These are phyloP conservation scores for Musca vetustissima DNA, from an alignment of 1,140 invertebrate genomes.

Conservation along the genomic window DNA sequence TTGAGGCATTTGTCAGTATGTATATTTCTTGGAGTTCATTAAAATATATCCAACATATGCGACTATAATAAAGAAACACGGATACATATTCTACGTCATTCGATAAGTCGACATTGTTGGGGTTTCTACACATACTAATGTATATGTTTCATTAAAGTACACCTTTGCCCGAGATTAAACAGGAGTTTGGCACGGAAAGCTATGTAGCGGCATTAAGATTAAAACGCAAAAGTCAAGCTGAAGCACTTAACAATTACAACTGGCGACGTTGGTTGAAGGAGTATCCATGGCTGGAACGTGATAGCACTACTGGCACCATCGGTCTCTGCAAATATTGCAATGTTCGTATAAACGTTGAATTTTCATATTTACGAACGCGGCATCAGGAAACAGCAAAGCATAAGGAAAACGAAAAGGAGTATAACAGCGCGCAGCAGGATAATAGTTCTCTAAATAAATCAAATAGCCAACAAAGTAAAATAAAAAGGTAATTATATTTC, in stretches of 20 bases:
- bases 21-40: too few relatives aligned
- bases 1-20: too few relatives aligned
- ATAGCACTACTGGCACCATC: slow-evolving; percentile 30
- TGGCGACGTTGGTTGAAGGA: slow-evolving; percentile 41
- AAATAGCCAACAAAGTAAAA: not conserved
- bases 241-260: slow-evolving; percentile 40
- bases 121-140: too few relatives aligned
- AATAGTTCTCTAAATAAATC: not conserved
- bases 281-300: slow-evolving; percentile 39
- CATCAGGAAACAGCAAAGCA: slow-evolving; percentile 41
- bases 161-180: slow-evolving; percentile 32
- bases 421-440: not conserved
- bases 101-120: too few relatives aligned
- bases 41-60: too few relatives aligned
- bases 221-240: slow-evolving; percentile 35
- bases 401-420: slow-evolving; percentile 28
- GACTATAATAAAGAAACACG: too few relatives aligned
- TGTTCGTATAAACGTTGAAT: slow-evolving; percentile 44
- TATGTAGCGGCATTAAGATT: slow-evolving; percentile 35
- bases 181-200: slow-evolving; percentile 34
- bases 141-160: not conserved
- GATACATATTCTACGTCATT: too few relatives aligned
- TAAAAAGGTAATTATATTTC: not conserved
- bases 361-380: slow-evolving; percentile 40
- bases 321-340: slow-evolving; percentile 38